Evolutionary conservation across 2,888 invertebrate genomes (phyloP).

Genomic region (Synergus umbraculus): DNA sequence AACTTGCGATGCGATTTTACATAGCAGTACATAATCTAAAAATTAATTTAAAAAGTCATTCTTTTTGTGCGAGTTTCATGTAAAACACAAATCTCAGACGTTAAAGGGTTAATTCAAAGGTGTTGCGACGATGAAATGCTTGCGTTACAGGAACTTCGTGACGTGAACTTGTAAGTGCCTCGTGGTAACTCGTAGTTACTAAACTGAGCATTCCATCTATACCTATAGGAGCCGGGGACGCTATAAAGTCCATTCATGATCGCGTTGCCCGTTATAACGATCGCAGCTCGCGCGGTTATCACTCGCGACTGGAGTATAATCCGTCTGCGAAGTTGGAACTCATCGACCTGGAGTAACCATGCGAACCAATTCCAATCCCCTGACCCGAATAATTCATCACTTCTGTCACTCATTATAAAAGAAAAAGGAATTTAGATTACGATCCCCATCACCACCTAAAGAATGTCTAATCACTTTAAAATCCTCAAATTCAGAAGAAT

Average conservation of each 20-base stretch:
- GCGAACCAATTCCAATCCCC: constrained; percentile 18
- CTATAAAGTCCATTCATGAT: constrained; percentile 72
- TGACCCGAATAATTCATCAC: not conserved
- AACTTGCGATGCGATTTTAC: not conserved
- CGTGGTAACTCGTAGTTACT: constrained; percentile 61
- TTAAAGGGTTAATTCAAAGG: constrained; percentile 16
- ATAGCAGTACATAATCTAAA: too few relatives aligned
- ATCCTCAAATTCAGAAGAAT: not conserved
- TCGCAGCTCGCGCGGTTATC: constrained; percentile 50
- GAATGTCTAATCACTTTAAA: constrained; percentile 76
- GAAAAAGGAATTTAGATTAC: not conserved
- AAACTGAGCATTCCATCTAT: constrained; percentile 62
- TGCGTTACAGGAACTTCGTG: constrained; percentile 25
- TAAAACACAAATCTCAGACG: not conserved
- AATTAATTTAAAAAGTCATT: too few relatives aligned
- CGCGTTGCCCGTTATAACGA: constrained; percentile 60
- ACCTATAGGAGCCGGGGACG: constrained; percentile 64
- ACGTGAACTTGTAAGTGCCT: constrained; percentile 36
- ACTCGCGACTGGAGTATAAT: constrained; percentile 38
- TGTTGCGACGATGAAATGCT: not conserved
- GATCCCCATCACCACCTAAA: constrained; percentile 58
- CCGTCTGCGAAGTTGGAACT: constrained; percentile 36
- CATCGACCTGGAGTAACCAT: constrained; percentile 16
- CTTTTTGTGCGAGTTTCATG: too few relatives aligned
- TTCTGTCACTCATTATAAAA: not conserved